phyloP scores from a whole-genome alignment of 2,888 invertebrate genomes.

The Polietes domitor region DNA sequence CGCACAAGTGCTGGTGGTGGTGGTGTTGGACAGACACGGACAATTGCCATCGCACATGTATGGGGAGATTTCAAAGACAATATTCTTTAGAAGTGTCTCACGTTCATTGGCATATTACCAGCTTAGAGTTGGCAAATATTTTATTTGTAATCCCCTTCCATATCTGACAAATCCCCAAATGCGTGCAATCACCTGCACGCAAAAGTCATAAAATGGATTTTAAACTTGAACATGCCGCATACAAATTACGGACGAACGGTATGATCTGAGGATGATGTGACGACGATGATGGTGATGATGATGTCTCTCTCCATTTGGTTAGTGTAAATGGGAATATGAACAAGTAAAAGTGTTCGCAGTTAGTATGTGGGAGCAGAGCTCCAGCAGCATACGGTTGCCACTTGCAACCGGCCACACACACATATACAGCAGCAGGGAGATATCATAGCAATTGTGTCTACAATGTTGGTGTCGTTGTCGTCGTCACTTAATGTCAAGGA shows the following conservation, averaged over 20 bases:
- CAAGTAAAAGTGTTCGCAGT: not conserved
- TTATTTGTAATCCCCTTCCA: slow-evolving; percentile 48
- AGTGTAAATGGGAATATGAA: not conserved
- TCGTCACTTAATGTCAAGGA: slow-evolving; percentile 1
- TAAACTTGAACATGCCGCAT: slow-evolving; percentile 53
- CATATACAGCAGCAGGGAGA: not conserved
- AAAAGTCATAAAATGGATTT: slow-evolving; percentile 62
- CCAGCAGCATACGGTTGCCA: not conserved
- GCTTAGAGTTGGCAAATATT: slow-evolving; percentile 39
- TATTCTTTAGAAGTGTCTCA: slow-evolving; percentile 40
- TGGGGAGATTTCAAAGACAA: not conserved
- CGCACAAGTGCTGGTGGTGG: not conserved
- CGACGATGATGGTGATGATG: not conserved
- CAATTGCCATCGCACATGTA: not conserved
- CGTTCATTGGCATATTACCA: slow-evolving; percentile 45
- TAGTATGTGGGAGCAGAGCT: not conserved
- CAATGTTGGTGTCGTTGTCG: not conserved
- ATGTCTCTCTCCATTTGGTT: not conserved
- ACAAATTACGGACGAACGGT: slow-evolving; percentile 28
- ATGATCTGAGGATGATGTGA: not conserved
- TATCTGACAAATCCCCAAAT: slow-evolving; percentile 53
- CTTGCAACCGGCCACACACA: not conserved
- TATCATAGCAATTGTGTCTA: not conserved
- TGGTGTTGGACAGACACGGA: not conserved
- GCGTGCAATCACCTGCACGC: slow-evolving; percentile 59